Evolutionary conservation across 2,113 vertebrate genomes (phyloP).

Genomic region (Hystrix cristata): DNA sequence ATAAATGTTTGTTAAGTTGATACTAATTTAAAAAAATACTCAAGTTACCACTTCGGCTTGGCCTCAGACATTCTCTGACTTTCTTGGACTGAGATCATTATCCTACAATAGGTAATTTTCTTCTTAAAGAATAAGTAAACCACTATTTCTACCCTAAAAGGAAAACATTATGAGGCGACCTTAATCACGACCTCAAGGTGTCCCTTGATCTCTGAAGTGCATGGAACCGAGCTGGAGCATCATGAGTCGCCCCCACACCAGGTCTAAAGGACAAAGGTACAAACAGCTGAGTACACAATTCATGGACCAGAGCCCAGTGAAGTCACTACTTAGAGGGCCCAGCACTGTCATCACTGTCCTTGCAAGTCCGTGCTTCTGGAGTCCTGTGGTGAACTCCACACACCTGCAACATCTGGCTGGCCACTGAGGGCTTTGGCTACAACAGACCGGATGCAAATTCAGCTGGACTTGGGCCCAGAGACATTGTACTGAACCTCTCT

Average conservation of each 20-base stretch:
- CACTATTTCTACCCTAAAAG: not conserved
- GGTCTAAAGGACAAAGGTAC: slow-evolving; percentile 24
- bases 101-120: not conserved
- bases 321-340: slow-evolving; percentile 57
- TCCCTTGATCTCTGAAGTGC: not conserved
- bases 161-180: slow-evolving; percentile 11
- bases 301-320: slow-evolving; percentile 61
- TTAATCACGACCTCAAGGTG: not conserved
- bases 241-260: not conserved
- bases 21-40: not conserved
- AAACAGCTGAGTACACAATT: slow-evolving; percentile 61
- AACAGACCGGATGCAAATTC: not conserved
- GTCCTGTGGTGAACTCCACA: not conserved
- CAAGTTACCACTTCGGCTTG: not conserved
- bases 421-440: not conserved
- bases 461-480: not conserved
- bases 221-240: not conserved
- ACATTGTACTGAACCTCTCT: not conserved
- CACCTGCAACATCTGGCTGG: slow-evolving; percentile 67
- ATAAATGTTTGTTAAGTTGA: not conserved
- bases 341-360: slow-evolving; percentile 72
- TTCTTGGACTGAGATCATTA: slow-evolving; percentile 8
- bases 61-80: not conserved
- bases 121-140: not conserved
- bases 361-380: slow-evolving; percentile 59